Evolutionary conservation across 2,888 invertebrate species (phyloP), one percentile per base, ranked within the genome.

Genomic region (Lepidocyrtoides sp.): DNA sequence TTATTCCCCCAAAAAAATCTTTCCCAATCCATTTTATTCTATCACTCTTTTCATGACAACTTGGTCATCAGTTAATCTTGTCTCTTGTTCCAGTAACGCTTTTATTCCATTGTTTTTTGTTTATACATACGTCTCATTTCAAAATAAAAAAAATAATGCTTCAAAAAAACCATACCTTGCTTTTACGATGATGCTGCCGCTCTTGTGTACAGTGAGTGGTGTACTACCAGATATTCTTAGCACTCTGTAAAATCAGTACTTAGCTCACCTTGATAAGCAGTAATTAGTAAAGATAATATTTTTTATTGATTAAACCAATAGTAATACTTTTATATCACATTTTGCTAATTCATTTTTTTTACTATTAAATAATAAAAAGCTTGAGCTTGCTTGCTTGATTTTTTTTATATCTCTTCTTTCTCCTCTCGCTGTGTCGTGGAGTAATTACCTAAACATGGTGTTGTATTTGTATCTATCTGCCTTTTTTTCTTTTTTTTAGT

Each of bases 271-370:
- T 54, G 54, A 4, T 54, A n/a, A n/a, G n/a, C 12, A 48, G 12
- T 10, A 48, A 48, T 48, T 3, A 10, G n/a, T 48, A 48, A n/a
- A 48, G 12, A 48, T 48, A 63, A 63, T 8, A 26, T 12, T 63
- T 63, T 63, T 26, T 26, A 63, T 36, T 36, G 36, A 36, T 36
- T n/a, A 36, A 72, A 32, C 32, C 1, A 32, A 32, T 32, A 72
- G 72, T 72, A 41, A 44, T 72, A 72, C 17, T 72, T 32, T 69
- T 72, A 36, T 72, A 72, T 72, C 72, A 72, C 72, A 72, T 72
- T 72, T 72, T 72, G 72, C 72, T 72, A 72, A 44, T 23, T 72
- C 20, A 72, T 72, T 72, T 72, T 20, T 44, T 44, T 23, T 29
- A 14, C 4, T 63, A 5, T 29, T 29, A 14, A 63, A 63, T 26